Evolutionary conservation across 2,113 vertebrate species (phyloP), one percentile per base, ranked within the genome.

Genomic region (Hylia prasina): DNA sequence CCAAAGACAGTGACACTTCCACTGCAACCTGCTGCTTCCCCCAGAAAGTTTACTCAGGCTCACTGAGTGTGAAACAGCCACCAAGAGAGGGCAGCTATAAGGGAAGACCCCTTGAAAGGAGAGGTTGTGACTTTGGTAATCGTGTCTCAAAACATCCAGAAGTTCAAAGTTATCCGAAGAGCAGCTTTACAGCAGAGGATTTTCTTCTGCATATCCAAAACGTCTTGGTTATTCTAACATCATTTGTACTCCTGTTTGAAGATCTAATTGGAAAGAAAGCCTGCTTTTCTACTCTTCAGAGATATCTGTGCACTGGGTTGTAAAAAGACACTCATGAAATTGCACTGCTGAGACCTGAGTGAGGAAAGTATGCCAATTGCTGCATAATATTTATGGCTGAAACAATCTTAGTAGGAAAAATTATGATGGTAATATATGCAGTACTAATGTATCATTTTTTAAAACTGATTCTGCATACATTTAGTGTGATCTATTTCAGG

Each of bases 401-500:
- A 94, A 90, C 60, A 87, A 79, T 68, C 68, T 79, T 51, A 24
- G 69, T 17, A 87, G 51, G 71, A 93, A 88, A 95, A 92, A 76
- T 54, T 51, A 60, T 58, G 23, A 85, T 68, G 77, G 51, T 73
- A 94, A 95, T 92, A 81, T 39, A 94, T 58, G 88, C 71, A 60
- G 76, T 60, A 47, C 44, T 73, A 83, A 92, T 28, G 48, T 53
- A 40, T 35, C 83, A 82, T 92, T 92, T 97, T 79, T 89, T 71
- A 93, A 92, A 95, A 83, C 53, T 3, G 0, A 81, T 87, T 87
- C 80, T 80, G 92, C 78, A 92, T 65, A 57, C 48, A 80, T 82
- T 95, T 90, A 78, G 82, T 13, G 28, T 35, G 89, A 51, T 47
- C 70, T 95, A 94, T 94, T 95, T 86, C 56, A 87, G 77, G 75